These are phyloP conservation scores for Drosophila nigromelanica DNA, from an alignment of 1,140 invertebrate genomes.

Conservation along the genomic window DNA sequence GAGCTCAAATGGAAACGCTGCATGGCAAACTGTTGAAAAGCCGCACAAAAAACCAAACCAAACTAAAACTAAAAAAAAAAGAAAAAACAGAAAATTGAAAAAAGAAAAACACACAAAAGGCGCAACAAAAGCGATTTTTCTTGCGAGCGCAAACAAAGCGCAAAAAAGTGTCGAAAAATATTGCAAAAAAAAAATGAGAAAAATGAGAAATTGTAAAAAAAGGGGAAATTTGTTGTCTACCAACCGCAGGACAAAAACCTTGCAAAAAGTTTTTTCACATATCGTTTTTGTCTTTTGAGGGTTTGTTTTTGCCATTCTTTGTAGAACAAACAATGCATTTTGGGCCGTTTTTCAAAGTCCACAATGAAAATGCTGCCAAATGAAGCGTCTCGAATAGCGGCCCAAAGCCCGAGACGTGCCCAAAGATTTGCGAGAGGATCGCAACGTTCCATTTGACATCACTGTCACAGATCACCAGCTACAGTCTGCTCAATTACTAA, in stretches of 20 bases:
- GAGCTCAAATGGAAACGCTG: conserved; percentile 51
- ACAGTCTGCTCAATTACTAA: neutral
- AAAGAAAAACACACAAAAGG: conserved; percentile 51
- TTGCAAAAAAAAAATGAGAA: conserved; percentile 9
- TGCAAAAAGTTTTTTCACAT: conserved; percentile 46
- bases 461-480: conserved; percentile 22
- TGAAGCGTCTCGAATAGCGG: conserved; percentile 61
- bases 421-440: conserved; percentile 12
- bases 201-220: conserved; percentile 28
- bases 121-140: conserved; percentile 75
- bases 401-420: conserved; percentile 27
- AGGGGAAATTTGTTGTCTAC: conserved; percentile 38
- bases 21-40: conserved; percentile 72
- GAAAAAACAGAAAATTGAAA: neutral
- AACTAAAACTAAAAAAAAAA: neutral
- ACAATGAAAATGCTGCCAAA: conserved; percentile 60
- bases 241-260: conserved; percentile 56
- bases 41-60: conserved; percentile 46
- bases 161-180: conserved; percentile 57
- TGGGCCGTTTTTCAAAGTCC: conserved; percentile 52
- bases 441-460: conserved; percentile 13
- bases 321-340: conserved; percentile 65
- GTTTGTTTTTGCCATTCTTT: conserved; percentile 78
- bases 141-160: conserved; percentile 40
- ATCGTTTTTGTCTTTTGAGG: conserved; percentile 42